Percentiles rank a stretch among this genome's conserved stretches.
Conservation (phyloP, 2,113 vertebrate species). For the Lampris megalopsis region DNA sequence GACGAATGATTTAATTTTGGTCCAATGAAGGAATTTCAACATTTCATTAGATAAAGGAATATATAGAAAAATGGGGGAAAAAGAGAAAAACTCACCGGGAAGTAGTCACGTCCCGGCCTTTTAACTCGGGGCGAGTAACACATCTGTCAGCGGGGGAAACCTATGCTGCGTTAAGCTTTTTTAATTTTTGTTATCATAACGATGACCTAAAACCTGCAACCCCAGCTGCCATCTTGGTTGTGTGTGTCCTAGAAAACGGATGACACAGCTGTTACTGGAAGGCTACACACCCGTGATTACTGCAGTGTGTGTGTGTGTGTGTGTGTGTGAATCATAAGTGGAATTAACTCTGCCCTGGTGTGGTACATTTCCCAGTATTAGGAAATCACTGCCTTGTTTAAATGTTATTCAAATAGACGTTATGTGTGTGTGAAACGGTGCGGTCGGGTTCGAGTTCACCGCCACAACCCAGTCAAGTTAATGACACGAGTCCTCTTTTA, state of each 20-base stretch:
- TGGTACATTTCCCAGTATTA: conserved; percentile 70
- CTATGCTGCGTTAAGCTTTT: conserved; percentile 78
- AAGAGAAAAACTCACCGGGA: conserved; percentile 32
- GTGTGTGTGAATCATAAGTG: conserved; percentile 49
- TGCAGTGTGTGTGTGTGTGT: conserved; percentile 60
- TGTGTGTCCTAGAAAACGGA: conserved; percentile 83
- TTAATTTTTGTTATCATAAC: conserved; percentile 80
- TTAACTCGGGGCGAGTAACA: conserved; percentile 65
- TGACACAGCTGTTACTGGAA: conserved; percentile 81
- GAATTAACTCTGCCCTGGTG: conserved; percentile 77
- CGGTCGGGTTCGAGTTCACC: conserved; percentile 41
- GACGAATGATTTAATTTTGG: conserved; percentile 65
- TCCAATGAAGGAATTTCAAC: conserved; percentile 60
- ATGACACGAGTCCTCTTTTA: conserved; percentile 32
- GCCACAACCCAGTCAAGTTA: conserved; percentile 45
- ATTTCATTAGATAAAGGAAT: conserved; percentile 68
- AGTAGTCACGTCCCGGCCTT: conserved; percentile 56
- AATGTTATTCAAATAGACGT: conserved; percentile 53
- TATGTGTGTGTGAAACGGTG: conserved; percentile 42
- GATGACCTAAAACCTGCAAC: conserved; percentile 78
- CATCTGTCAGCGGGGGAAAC: conserved; percentile 79
- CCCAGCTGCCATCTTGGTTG: conserved; percentile 79
- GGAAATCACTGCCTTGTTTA: conserved; percentile 52
- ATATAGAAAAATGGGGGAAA: too few species aligned
- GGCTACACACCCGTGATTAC: conserved; percentile 76